phyloP scores from a whole-genome alignment of 92 coral and sea anemone species.

The Paramuricea clavata region DNA sequence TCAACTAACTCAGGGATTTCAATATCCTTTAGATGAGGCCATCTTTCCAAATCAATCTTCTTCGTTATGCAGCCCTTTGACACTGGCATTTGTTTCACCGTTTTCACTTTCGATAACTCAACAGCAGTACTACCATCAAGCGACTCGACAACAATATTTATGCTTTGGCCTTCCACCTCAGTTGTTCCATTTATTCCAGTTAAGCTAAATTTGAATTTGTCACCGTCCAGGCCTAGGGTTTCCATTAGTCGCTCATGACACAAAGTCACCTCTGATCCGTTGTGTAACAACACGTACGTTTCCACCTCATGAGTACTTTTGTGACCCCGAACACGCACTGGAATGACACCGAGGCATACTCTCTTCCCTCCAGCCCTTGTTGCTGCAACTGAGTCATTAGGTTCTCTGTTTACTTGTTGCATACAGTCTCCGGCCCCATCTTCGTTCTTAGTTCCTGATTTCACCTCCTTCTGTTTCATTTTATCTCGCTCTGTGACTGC shows the following conservation, averaged over 20 bases:
- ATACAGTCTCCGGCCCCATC: not conserved
- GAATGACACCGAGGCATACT: constrained; percentile 75
- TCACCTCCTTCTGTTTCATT: not conserved
- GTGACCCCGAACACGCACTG: constrained; percentile 72
- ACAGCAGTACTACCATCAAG: constrained; percentile 58
- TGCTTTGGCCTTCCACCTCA: constrained; percentile 51
- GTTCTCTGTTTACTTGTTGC: not conserved
- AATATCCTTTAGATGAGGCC: constrained; percentile 62
- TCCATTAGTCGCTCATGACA: constrained; percentile 66
- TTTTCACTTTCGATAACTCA: constrained; percentile 67
- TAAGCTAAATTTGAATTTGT: constrained; percentile 59
- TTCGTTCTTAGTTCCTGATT: not conserved
- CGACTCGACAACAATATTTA: constrained; percentile 67
- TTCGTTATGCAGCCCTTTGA: constrained; percentile 58
- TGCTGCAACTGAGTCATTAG: constrained; percentile 34
- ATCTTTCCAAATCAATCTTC: constrained; percentile 45
- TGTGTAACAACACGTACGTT: constrained; percentile 71
- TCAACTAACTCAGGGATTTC: constrained; percentile 41
- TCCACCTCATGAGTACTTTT: constrained; percentile 41
- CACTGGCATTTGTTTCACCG: constrained; percentile 73
- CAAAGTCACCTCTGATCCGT: constrained; percentile 76
- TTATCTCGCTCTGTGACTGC: not conserved
- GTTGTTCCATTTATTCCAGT: constrained; percentile 73
- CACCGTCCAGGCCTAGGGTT: constrained; percentile 55
- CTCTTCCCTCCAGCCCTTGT: constrained; percentile 72